Evolutionary conservation across 1,140 invertebrate genomes (phyloP), one percentile per base, ranked within the genome.

Genomic region (Colletes latitarsis): DNA sequence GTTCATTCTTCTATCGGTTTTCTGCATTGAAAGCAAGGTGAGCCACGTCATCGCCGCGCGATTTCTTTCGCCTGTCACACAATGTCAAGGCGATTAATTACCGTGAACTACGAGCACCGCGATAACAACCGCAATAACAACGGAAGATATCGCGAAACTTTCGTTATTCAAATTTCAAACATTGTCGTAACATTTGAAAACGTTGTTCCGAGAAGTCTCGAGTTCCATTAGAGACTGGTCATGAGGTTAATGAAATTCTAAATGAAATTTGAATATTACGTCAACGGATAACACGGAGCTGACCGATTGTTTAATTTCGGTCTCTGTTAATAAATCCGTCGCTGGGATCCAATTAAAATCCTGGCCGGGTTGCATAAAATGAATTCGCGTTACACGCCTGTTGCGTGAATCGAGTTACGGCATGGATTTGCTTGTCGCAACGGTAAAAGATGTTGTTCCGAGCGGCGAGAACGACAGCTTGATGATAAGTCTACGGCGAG

Each of bases 1-100:
- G 58, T 58, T 84, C 58, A 17, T 79, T 69, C 52, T n/a, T 52
- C 53, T 17, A 67, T 72, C 83, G 41, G 68, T 43, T 77, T 63
- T 82, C 82, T 69, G 73, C 62, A 85, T 85, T 68, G 70, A 77
- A 85, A 70, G 66, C 84, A 85, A 85, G 83, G 83, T 82, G 69
- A 84, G 39, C 74, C 43, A 57, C 77, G 77, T 79, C 49, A 63
- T 62, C 49, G 72, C 67, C 17, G 52, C 52, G 77, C 69, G 43
- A 70, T 85, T 85, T 85, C 69, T 75, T 69, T 58, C 83, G 62
- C 30, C 52, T 71, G 53, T 30, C 53, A 30, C 84, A 39, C 84
- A 85, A 85, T 82, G 84, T 82, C 84, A 85, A 85, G 84, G 84
- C 64, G 69, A 76, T 43, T 81, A 62, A 75, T 67, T 57, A 39